Base-by-base conservation (phyloP, 37 sponge, comb jelly and placozoan genomes). In the Petrosia ficiformis region DNA sequence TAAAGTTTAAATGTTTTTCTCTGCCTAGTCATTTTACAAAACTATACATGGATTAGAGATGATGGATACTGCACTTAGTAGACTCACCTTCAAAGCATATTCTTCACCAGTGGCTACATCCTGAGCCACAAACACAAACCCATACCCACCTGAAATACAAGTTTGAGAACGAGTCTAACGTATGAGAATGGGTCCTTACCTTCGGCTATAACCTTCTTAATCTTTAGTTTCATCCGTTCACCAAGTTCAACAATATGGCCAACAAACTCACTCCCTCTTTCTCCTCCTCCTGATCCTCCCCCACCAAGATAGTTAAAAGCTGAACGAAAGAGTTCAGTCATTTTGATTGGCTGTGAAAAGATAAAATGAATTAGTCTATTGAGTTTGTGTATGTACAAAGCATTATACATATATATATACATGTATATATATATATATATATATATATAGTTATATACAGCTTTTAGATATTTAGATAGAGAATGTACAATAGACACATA, bases 151-250 rank as follows among this genome's bases (percentile, higher is more conserved):
- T 92, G 68, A 24, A 70, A 36, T 28, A 25, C 19, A 65, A 25
- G 11, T 3, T 28, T n/a, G n/a, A 43, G 41, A 37, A 3, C 4
- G 8, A 22, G 3, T 10, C 22, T 40, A 40, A 25, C 52, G 4
- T 44, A 11, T 8, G 41, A 29, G 3, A 1, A 25, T 43, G 24
- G 72, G 28, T 44, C 2, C 72, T 59, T 33, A 82, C 82, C 89
- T 87, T 86, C 92, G 28, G 82, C 92, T 30, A 92, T 78, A 71
- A 92, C 84, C 44, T 75, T 86, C 79, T 92, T 92, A 37, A 92
- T 54, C 28, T 66, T 83, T 36, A 92, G 70, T 36, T 59, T 77
- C 24, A 59, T 73, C 4, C 75, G 77, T 0, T 64, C 72, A 24
- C 84, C 84, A 40, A 92, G 33, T 44, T 86, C 79, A 1, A 92